Evolutionary conservation across 1,140 invertebrate species (phyloP), one percentile per base, ranked within the genome.

Genomic region (Drosophila punjabiensis): DNA sequence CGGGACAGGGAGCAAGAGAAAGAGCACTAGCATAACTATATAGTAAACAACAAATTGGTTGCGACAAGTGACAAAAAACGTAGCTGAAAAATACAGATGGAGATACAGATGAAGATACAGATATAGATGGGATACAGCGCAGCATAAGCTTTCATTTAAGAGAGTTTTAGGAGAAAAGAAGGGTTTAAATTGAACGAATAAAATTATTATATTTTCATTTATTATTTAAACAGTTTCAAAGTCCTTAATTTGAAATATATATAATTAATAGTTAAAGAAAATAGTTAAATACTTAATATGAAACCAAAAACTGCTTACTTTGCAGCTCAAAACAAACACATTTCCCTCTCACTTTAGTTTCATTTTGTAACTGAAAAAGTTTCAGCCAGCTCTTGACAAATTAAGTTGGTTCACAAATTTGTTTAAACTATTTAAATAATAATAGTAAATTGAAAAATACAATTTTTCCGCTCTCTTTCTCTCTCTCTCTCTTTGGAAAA

Each of bases 31-130:
- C 53, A 65, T 45, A 37, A 50, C 60, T 59, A 64, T 32, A 30
- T 24, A n/a, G 41, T 52, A 53, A 76, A 64, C 52, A 63, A 28
- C 43, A 47, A 47, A 65, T 71, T 43, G 50, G 35, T 48, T 32
- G 33, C 5, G 16, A 39, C 18, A 43, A 52, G 35, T 37, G 33
- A 56, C 53, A 35, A 30, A 47, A 47, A 35, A 41, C 4, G 20
- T 14, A 11, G 14, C n/a, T n/a, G 16, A 30, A 35, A n/a, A 32
- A 24, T 11, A 47, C 8, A 11, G 16, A 52, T 37, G 28, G 20
- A 33, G n/a, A 50, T 11, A 0, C 20, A 5, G 35, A 24, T 24
- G 18, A 16, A 20, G 20, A 39, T 28, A 48, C 13, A 9, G 13
- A 45, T 20, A 64, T 16, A 32, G 9, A 30, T 14, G 8, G 8